Evolutionary conservation across 2,888 invertebrate species (phyloP), one percentile per base, ranked within the genome.

Genomic region (Mellilla xanthometata): DNA sequence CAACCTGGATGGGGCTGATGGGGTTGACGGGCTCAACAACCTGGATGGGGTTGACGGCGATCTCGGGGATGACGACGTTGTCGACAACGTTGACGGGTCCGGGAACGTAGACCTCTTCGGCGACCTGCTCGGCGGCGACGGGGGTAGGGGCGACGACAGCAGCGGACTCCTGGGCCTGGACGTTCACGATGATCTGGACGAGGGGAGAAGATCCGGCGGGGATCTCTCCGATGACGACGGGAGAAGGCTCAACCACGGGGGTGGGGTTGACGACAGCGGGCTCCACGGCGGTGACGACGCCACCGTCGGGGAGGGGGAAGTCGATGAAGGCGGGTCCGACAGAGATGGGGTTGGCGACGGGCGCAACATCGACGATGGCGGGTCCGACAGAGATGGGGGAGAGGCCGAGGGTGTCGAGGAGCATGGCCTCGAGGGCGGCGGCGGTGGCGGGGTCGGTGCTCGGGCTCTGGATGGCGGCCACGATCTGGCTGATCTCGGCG

Each of bases 111-210:
- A 47, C 53, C 29, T 55, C 24, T 8, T 44, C 42, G 36, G 49
- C 51, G 10, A 43, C n/a, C n/a, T n/a, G n/a, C n/a, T n/a, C 52
- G 23, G 48, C 44, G 33, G 48, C 31, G 1, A 55, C 40, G 29
- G 55, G 57, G 43, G 67, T 52, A 28, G 55, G 7, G 30, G 58
- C 58, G 29, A 58, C 51, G 31, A 65, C 39, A 28, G 41, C 50
- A 36, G 29, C 36, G 26, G 54, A 44, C 12, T 40, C 28, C 39
- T 49, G 34, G 15, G 52, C 56, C 50, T 60, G 58, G 43, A 72
- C 58, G 58, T 66, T 68, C 47, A 70, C 32, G 56, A 70, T 63
- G 54, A 70, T 66, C 58, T 70, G 68, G 11, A 67, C 65, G 9
- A 68, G 56, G n/a, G 69, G 62, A 45, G 59, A 36, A 2, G 31